Percentiles rank a stretch among this genome's conserved stretches.
phyloP scores from a whole-genome alignment of 2,888 invertebrate genomes.

The Fragum fragum region DNA sequence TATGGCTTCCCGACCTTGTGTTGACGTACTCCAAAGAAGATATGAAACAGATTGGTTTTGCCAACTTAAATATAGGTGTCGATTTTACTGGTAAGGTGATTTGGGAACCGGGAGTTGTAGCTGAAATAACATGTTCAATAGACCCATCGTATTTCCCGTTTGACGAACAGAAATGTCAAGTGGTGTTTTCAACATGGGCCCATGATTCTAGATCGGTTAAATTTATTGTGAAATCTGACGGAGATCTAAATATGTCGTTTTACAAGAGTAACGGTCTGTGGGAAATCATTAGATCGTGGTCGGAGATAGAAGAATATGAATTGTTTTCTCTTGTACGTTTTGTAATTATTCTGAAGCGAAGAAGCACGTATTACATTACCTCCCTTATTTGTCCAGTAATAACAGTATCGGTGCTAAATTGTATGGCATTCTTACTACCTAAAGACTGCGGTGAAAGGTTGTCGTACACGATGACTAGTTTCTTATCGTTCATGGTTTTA shows the following conservation, averaged over 20 bases:
- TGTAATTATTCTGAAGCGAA: neutral
- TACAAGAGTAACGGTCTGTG: neutral
- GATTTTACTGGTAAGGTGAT: neutral
- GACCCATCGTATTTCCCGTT: constrained; percentile 12
- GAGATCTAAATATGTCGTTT: neutral
- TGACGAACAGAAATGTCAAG: constrained; percentile 3
- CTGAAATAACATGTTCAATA: constrained; percentile 1
- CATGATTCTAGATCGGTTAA: neutral
- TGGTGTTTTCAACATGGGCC: neutral
- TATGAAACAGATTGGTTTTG: constrained; percentile 7
- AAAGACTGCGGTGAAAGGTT: neutral
- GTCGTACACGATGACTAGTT: constrained; percentile 1
- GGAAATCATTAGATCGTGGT: neutral
- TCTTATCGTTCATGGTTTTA: constrained; percentile 11
- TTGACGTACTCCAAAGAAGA: constrained; percentile 1
- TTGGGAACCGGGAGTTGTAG: constrained; percentile 1
- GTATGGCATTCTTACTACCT: neutral
- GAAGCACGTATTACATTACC: neutral
- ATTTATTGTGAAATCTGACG: neutral
- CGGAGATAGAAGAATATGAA: neutral
- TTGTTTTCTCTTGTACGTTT: neutral
- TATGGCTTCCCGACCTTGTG: constrained; percentile 14
- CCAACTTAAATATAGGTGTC: neutral
- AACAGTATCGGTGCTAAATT: neutral
- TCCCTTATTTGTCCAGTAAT: constrained; percentile 4